Base-by-base conservation (phyloP, 2,113 vertebrate genomes). In the Mormyrus lacerda region DNA sequence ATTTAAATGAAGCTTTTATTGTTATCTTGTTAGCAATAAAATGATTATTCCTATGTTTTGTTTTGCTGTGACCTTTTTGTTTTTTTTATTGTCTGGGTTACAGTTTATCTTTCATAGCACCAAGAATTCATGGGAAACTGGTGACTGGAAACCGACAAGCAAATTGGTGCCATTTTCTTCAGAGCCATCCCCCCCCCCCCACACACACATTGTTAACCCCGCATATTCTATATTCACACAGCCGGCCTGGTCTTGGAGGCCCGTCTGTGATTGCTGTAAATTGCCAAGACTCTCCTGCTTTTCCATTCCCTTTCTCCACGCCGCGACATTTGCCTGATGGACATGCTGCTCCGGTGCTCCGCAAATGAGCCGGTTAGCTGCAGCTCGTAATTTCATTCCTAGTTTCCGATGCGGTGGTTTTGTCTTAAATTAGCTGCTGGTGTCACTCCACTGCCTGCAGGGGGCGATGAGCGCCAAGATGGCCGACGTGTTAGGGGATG, bases 341-440 rank as follows among this genome's bases (percentile, higher is more conserved):
- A 44, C 55, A 17, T 15, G 55, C 55, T 6, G 58, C 53, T 35
- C 83, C 19, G 31, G 55, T 51, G 19, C n/a, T 31, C 42, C 13
- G 55, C 83, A 85, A 89, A 89, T 87, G 84, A 69, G 42, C n/a
- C 89, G n/a, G 27, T 89, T 86, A 89, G 89, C 42, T 47, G 87
- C 69, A 61, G 84, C 83, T 86, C 50, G 44, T 87, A 73, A 87
- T 89, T 89, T 89, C 58, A 69, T 73, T 87, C 50, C 85, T 61
- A 86, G 69, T 89, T 87, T 89, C 84, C 51, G 48, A 39, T 19
- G 47, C 79, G 10, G 83, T 87, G 11, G n/a, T 73, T 85, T 89
- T 39, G 83, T 89, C 58, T 86, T 89, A 89, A 89, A 89, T 89
- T 85, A 86, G 50, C 39, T 27, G 89, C 9, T 6, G 35, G 79